Percentiles rank a stretch among this genome's conserved stretches.
phyloP scores from a whole-genome alignment of 2,888 invertebrate species.

The Dryomyza anilis region DNA sequence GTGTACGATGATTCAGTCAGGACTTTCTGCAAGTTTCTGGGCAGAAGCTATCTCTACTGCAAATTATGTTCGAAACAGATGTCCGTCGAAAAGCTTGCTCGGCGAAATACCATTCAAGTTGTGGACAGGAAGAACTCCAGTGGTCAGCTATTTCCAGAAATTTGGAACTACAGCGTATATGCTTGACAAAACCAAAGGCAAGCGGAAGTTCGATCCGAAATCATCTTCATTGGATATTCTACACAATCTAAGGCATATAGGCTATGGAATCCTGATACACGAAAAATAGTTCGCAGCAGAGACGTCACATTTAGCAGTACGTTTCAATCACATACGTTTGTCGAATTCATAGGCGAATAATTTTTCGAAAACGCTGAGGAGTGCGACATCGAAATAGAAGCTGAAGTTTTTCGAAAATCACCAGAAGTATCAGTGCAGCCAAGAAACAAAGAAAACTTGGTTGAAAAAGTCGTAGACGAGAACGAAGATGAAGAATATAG shows the following conservation, averaged over 20 bases:
- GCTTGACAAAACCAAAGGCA: constrained; percentile 8
- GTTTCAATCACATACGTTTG: constrained; percentile 5
- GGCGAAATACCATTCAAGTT: constrained; percentile 26
- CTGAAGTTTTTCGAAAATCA: too few species aligned
- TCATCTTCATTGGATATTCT: constrained; percentile 13
- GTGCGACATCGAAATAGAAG: neutral
- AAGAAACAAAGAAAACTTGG: neutral
- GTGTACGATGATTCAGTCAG: constrained; percentile 42
- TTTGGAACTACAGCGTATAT: constrained; percentile 5
- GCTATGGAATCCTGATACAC: neutral
- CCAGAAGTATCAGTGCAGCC: too few species aligned
- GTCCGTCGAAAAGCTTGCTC: constrained; percentile 27
- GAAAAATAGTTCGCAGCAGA: constrained; percentile 5
- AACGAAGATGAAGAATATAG: neutral
- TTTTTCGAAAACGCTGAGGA: neutral
- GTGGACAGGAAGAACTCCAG: constrained; percentile 30
- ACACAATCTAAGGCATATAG: constrained; percentile 7
- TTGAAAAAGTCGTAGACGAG: neutral
- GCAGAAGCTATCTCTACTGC: constrained; percentile 47
- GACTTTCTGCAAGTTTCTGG: constrained; percentile 40
- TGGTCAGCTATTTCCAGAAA: constrained; percentile 28
- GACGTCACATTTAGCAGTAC: constrained; percentile 16
- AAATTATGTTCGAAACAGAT: constrained; percentile 41
- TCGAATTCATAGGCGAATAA: constrained; percentile 18
- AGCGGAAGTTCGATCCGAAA: constrained; percentile 7